A percentile compares a stretch with the other conserved stretches of the same genome.
Conservation (phyloP, 2,113 vertebrate genomes). For the Nasalis larvatus region DNA sequence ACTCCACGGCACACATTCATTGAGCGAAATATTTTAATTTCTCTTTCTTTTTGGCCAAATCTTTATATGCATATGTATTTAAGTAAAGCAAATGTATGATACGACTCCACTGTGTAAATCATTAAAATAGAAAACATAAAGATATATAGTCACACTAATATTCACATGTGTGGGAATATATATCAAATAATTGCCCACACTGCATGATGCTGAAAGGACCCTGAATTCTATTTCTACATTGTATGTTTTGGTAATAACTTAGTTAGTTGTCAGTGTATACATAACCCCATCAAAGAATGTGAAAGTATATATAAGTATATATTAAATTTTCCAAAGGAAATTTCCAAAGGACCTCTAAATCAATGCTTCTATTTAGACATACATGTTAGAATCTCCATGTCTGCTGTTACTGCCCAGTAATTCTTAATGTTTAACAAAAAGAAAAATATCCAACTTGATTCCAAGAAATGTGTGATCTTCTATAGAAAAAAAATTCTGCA, state of each 20-base stretch:
- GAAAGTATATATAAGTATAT: not conserved
- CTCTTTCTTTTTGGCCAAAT: not conserved
- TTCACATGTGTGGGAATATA: not conserved
- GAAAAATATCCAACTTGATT: slow-evolving; percentile 75
- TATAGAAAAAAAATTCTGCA: slow-evolving; percentile 56
- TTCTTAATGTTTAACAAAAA: slow-evolving; percentile 72
- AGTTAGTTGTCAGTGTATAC: not conserved
- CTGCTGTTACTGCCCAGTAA: slow-evolving; percentile 3
- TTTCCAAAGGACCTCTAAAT: not conserved
- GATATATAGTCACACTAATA: not conserved
- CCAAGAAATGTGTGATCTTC: slow-evolving; percentile 66
- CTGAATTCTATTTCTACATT: not conserved
- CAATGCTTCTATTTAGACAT: not conserved
- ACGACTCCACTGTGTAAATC: not conserved
- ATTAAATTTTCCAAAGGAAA: not conserved
- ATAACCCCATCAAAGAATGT: not conserved
- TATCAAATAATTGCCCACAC: not conserved
- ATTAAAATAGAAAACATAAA: not conserved
- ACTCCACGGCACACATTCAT: not conserved
- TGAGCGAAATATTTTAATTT: not conserved
- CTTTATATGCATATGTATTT: not conserved
- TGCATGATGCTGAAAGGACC: not conserved
- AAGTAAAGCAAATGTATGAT: not conserved
- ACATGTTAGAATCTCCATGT: not conserved
- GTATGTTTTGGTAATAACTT: not conserved